Percentiles rank a stretch among this genome's conserved stretches.
phyloP scores from a whole-genome alignment of 2,113 vertebrate species.

The Crypturellus undulatus region DNA sequence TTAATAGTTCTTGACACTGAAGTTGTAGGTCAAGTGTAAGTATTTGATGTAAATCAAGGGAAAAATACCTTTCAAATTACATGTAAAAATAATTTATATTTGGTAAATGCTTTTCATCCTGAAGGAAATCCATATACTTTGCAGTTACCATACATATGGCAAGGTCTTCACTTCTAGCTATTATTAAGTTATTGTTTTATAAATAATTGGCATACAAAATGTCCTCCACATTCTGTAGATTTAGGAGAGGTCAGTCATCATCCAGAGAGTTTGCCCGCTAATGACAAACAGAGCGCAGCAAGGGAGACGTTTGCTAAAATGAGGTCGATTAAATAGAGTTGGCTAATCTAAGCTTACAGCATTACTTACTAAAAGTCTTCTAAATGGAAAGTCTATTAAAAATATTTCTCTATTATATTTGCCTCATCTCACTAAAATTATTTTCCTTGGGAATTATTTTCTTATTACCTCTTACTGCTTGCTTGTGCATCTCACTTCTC shows the following conservation, averaged over 20 bases:
- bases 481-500: background rate
- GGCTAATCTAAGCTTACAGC: background rate
- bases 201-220: background rate
- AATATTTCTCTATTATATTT: background rate
- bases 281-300: background rate
- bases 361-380: background rate
- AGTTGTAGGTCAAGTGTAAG: conserved; percentile 29
- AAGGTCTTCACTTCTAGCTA: background rate
- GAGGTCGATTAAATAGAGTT: too few species aligned
- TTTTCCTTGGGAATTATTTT: background rate
- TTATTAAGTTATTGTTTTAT: background rate
- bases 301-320: background rate
- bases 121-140: background rate
- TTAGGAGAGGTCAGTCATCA: fast-evolving
- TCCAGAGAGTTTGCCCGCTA: background rate
- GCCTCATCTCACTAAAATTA: background rate
- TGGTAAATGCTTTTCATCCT: background rate
- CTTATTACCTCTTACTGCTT: background rate
- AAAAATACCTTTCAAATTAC: background rate
- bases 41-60: background rate
- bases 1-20: conserved; percentile 18
- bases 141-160: background rate
- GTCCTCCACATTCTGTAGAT: fast-evolving
- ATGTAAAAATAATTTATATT: conserved; percentile 1
- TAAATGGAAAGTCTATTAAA: background rate